Conservation (phyloP, 92 coral and sea anemone genomes). For the Epizoanthus stellaris region DNA sequence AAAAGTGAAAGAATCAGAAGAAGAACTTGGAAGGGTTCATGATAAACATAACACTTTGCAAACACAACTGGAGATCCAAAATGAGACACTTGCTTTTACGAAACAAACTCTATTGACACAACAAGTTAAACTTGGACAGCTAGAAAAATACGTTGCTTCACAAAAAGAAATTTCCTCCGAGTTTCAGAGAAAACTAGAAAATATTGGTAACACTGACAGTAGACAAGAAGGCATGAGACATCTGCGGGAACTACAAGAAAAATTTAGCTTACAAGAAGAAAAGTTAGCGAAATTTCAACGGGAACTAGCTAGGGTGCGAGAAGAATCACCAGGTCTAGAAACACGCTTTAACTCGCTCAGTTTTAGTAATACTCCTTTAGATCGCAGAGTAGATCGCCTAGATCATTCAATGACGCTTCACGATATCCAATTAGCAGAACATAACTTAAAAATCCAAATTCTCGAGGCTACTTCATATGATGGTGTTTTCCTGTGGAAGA, state of each 20-base stretch:
- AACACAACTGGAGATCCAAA: slow-evolving; percentile 51
- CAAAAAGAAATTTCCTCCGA: slow-evolving; percentile 61
- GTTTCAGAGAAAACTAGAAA: slow-evolving; percentile 35
- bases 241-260: slow-evolving; percentile 33
- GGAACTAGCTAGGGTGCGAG: neutral
- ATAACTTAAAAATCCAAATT: slow-evolving; percentile 75
- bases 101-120: slow-evolving; percentile 73
- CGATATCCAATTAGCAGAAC: slow-evolving; percentile 85
- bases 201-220: neutral
- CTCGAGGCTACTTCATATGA: slow-evolving; percentile 76
- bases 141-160: slow-evolving; percentile 54
- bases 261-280: slow-evolving; percentile 51
- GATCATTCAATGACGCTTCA: slow-evolving; percentile 77
- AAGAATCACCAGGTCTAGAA: neutral
- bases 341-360: slow-evolving; percentile 4
- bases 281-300: slow-evolving; percentile 23
- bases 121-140: slow-evolving; percentile 63
- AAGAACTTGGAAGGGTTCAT: slow-evolving; percentile 35
- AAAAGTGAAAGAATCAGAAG: slow-evolving; percentile 42
- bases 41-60: slow-evolving; percentile 46
- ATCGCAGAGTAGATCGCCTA: slow-evolving; percentile 56
- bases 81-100: slow-evolving; percentile 65
- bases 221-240: slow-evolving; percentile 6
- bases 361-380: slow-evolving; percentile 24
- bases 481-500: slow-evolving; percentile 88